Evolutionary conservation across 2,113 vertebrate species (phyloP).

Genomic region (Notiomystis cincta): DNA sequence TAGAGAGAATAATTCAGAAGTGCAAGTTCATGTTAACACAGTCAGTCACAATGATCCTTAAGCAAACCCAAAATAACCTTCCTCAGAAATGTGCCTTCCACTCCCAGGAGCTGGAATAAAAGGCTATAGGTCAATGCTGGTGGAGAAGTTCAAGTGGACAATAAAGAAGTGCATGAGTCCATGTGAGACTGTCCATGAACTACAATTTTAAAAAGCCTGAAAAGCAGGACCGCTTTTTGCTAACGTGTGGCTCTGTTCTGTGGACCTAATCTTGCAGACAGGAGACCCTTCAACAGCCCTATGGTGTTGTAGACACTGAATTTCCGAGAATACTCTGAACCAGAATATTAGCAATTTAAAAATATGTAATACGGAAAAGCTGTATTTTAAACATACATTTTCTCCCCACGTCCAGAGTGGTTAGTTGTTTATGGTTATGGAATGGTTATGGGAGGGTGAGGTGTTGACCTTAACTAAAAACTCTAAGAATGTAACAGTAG

Average conservation of each 20-base stretch:
- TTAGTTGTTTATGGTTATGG: background rate
- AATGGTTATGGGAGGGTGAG: background rate
- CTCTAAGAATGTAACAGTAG: background rate
- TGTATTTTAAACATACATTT: background rate
- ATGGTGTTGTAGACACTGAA: too few species aligned
- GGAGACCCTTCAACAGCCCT: background rate
- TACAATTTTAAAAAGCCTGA: background rate
- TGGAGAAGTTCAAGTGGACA: slow-evolving; percentile 66
- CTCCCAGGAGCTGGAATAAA: slow-evolving; percentile 66
- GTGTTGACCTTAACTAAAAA: background rate
- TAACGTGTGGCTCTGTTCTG: background rate
- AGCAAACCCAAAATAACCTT: background rate
- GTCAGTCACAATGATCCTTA: background rate
- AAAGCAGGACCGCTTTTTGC: background rate
- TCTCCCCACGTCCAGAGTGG: background rate
- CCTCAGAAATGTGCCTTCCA: background rate
- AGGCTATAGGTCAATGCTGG: slow-evolving; percentile 54
- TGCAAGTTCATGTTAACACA: background rate
- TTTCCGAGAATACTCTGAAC: background rate
- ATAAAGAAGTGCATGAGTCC: slow-evolving; percentile 70
- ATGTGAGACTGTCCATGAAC: slow-evolving; percentile 50
- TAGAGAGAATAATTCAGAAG: background rate
- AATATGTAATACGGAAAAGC: background rate
- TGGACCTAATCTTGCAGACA: background rate
- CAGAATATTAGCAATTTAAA: background rate